These are phyloP conservation scores for Lepidocolaptes lacrymiger DNA, from an alignment of 2,797 vertebrate species.

Conservation along the genomic window DNA sequence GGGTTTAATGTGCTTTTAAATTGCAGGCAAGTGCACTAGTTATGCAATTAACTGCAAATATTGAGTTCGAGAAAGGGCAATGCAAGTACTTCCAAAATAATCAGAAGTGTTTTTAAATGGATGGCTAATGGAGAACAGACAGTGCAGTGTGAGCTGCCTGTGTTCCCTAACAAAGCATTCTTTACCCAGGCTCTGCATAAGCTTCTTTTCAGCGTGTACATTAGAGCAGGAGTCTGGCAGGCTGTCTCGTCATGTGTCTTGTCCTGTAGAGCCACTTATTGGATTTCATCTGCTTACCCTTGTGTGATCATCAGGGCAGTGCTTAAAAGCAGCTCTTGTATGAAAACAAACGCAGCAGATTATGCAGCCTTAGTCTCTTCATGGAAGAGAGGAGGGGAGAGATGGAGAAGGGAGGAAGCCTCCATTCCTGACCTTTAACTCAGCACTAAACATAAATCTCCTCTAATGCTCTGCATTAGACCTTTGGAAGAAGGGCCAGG, in stretches of 20 bases:
- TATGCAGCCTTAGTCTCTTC: slow-evolving; percentile 56
- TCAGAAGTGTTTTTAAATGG: slow-evolving; percentile 64
- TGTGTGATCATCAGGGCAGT: slow-evolving; percentile 63
- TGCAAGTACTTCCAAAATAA: slow-evolving; percentile 63
- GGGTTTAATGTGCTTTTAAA: slow-evolving; percentile 57
- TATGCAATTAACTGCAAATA: slow-evolving; percentile 65
- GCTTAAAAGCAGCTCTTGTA: slow-evolving; percentile 60
- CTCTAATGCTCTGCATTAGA: slow-evolving; percentile 46
- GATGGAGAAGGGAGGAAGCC: slow-evolving; percentile 43
- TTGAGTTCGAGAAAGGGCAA: slow-evolving; percentile 54
- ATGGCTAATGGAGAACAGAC: slow-evolving; percentile 68
- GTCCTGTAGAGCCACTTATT: slow-evolving; percentile 77
- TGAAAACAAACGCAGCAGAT: slow-evolving; percentile 67
- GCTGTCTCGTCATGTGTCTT: slow-evolving; percentile 66
- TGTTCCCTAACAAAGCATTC: slow-evolving; percentile 71
- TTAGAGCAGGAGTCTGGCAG: slow-evolving; percentile 68
- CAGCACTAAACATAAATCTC: slow-evolving; percentile 68
- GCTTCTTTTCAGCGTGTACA: slow-evolving; percentile 61
- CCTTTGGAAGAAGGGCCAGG: slow-evolving; percentile 10
- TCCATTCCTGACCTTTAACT: slow-evolving; percentile 69
- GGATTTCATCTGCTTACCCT: slow-evolving; percentile 76
- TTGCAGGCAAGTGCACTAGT: slow-evolving; percentile 56
- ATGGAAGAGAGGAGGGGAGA: slow-evolving; percentile 35
- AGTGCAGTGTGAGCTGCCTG: slow-evolving; percentile 51
- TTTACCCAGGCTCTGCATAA: slow-evolving; percentile 65